phyloP scores from a whole-genome alignment of 1,140 invertebrate species.

The Formica selysi region DNA sequence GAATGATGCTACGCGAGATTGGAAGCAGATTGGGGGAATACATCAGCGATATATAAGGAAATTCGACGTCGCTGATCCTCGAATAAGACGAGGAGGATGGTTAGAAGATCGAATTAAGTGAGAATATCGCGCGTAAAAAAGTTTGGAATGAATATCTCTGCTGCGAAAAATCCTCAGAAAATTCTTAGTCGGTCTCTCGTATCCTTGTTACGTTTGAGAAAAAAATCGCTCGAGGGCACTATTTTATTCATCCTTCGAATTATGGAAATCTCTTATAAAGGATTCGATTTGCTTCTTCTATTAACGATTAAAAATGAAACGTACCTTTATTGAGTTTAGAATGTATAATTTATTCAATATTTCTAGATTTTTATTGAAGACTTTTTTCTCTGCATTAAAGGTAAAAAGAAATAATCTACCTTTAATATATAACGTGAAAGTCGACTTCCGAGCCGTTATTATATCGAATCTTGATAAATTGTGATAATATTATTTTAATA shows the following conservation, averaged over 20 bases:
- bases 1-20: slow-evolving; percentile 70
- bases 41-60: slow-evolving; percentile 62
- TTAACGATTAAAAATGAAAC: slow-evolving; percentile 35
- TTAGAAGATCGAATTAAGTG: slow-evolving; percentile 65
- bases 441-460: background rate
- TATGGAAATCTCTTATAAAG: slow-evolving; percentile 50
- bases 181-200: background rate
- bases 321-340: background rate
- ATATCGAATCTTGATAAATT: background rate
- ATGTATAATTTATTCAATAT: background rate
- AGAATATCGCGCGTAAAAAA: slow-evolving; percentile 29
- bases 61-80: slow-evolving; percentile 54
- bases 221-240: slow-evolving; percentile 1
- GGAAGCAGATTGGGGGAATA: slow-evolving; percentile 71
- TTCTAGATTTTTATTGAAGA: background rate
- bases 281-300: background rate
- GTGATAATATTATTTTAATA: background rate
- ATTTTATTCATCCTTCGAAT: slow-evolving; percentile 52
- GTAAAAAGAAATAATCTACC: background rate
- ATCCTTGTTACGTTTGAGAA: slow-evolving; percentile 18
- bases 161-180: slow-evolving; percentile 22
- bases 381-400: background rate
- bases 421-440: background rate
- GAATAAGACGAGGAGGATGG: slow-evolving; percentile 60
- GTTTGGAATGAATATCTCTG: slow-evolving; percentile 36